Evolutionary conservation across 2,797 vertebrate genomes (phyloP).

Genomic region (Masticophis lateralis): DNA sequence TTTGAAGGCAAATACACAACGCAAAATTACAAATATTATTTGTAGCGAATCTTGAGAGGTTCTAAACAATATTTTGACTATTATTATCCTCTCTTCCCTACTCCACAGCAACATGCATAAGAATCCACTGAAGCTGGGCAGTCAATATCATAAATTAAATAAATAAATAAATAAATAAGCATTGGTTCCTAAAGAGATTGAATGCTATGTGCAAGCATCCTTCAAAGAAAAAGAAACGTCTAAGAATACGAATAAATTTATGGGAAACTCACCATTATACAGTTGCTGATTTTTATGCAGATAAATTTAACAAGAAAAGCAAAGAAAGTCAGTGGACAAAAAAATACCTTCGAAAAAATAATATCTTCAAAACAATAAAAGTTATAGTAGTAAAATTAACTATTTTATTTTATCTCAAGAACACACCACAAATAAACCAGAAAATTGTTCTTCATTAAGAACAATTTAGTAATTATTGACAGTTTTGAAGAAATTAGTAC

Average conservation of each 20-base stretch:
- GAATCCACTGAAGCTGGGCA: background rate
- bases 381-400: slow-evolving; percentile 2
- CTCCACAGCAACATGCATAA: background rate
- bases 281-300: background rate
- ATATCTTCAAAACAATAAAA: background rate
- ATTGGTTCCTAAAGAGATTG: background rate
- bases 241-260: background rate
- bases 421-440: background rate
- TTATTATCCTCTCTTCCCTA: background rate
- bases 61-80: background rate
- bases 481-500: background rate
- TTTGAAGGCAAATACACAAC: background rate
- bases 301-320: background rate
- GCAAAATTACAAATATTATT: background rate
- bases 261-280: background rate
- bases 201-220: background rate
- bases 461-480: background rate
- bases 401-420: slow-evolving; percentile 5
- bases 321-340: background rate
- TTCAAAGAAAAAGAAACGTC: background rate
- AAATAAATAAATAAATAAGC: background rate
- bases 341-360: background rate
- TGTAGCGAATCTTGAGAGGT: background rate
- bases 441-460: slow-evolving; percentile 1
- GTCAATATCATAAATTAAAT: background rate